Conservation (phyloP, 2,113 vertebrate genomes). For the Accipiter virgatus region DNA sequence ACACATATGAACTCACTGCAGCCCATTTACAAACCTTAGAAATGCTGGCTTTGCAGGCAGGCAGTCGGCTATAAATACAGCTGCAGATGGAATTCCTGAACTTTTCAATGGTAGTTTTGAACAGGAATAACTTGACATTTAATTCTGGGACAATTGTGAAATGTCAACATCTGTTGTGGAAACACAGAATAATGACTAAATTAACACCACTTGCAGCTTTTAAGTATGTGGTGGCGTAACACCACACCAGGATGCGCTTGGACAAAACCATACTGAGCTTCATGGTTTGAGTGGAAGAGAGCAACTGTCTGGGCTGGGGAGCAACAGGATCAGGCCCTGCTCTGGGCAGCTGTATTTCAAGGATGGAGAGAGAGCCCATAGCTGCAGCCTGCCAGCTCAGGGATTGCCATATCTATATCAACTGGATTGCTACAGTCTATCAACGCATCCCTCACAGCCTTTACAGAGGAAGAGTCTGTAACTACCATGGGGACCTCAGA, state of each 20-base stretch:
- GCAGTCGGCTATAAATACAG: conserved; percentile 40
- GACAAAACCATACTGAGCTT: background rate
- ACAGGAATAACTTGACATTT: conserved; percentile 77
- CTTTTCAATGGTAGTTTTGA: conserved; percentile 26
- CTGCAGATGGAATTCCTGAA: conserved; percentile 63
- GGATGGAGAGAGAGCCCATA: background rate
- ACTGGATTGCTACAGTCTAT: background rate
- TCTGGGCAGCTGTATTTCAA: background rate
- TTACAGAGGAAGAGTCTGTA: background rate
- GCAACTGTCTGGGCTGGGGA: background rate
- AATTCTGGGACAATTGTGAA: conserved; percentile 64
- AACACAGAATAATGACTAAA: conserved; percentile 50
- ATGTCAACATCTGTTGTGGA: conserved; percentile 73
- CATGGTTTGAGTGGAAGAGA: background rate
- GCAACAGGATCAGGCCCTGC: background rate
- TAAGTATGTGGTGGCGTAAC: background rate
- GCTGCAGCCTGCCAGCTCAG: background rate
- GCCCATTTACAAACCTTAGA: conserved; percentile 54
- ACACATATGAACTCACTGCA: background rate
- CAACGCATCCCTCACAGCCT: background rate
- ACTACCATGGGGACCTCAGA: background rate
- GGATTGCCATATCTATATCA: background rate
- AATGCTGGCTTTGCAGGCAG: conserved; percentile 23
- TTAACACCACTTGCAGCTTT: background rate
- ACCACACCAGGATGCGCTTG: background rate